phyloP scores from a whole-genome alignment of 2,888 invertebrate species.

The Harpalus rubripes region DNA sequence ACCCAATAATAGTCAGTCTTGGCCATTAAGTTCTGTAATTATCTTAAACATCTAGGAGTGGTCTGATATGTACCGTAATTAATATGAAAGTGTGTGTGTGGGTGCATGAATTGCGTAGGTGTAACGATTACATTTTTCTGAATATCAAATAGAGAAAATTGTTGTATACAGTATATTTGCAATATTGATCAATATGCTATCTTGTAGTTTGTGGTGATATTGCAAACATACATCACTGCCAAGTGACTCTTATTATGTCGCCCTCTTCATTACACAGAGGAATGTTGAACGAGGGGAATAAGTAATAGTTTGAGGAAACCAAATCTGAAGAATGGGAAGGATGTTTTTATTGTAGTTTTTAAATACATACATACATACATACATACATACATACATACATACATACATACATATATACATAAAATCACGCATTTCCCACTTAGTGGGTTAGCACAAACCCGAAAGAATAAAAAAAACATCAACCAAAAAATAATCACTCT shows the following conservation, averaged over 20 bases:
- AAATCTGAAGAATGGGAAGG: too few relatives aligned
- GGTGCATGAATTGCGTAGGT: not conserved
- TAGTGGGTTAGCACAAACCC: too few relatives aligned
- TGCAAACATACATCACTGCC: not conserved
- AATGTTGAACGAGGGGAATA: not conserved
- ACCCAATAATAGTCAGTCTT: constrained; percentile 46
- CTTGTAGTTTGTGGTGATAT: not conserved
- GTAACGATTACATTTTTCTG: not conserved
- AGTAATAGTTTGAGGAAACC: too few relatives aligned
- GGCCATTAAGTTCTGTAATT: constrained; percentile 56
- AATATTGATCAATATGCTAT: not conserved
- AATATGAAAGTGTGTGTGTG: constrained; percentile 40
- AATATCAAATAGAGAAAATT: not conserved
- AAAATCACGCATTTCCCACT: too few relatives aligned
- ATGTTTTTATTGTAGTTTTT: too few relatives aligned
- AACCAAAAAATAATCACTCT: too few relatives aligned
- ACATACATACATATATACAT: too few relatives aligned
- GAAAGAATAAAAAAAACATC: too few relatives aligned
- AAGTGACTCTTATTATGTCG: not conserved
- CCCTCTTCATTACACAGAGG: not conserved
- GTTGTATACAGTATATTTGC: not conserved
- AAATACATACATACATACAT: too few relatives aligned
- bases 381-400: too few relatives aligned
- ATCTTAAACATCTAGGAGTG: constrained; percentile 61
- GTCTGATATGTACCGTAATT: constrained; percentile 56